Conservation (phyloP, 2,113 vertebrate species). For the Odocoileus virginianus region DNA sequence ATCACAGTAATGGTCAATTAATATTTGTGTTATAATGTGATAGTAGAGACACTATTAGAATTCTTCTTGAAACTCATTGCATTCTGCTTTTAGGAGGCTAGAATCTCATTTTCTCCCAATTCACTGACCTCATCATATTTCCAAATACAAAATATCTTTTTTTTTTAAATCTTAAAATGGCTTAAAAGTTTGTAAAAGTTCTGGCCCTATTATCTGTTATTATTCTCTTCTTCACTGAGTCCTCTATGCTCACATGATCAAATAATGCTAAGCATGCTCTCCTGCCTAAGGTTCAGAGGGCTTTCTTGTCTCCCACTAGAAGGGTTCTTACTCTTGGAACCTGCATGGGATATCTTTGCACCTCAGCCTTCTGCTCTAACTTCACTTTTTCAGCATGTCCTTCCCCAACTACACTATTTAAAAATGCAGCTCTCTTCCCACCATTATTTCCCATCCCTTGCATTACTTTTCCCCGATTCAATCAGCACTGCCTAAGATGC, state of each 20-base stretch:
- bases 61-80: not conserved
- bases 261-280: not conserved
- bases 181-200: not conserved
- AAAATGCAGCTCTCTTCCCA: not conserved
- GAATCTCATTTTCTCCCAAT: not conserved
- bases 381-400: not conserved
- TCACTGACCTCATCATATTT: not conserved
- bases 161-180: not conserved
- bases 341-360: not conserved
- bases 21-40: not conserved
- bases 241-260: not conserved
- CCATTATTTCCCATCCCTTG: not conserved
- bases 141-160: not conserved
- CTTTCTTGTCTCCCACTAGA: not conserved
- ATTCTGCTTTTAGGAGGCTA: not conserved
- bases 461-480: not conserved
- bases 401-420: not conserved
- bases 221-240: not conserved
- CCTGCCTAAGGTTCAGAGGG: rapidly evolving
- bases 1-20: not conserved
- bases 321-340: not conserved
- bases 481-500: not conserved
- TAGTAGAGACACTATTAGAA: not conserved
- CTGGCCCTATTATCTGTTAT: not conserved
- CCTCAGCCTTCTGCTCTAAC: not conserved